Conservation (phyloP, 2,888 invertebrate genomes). For the Venusia cambrica region DNA sequence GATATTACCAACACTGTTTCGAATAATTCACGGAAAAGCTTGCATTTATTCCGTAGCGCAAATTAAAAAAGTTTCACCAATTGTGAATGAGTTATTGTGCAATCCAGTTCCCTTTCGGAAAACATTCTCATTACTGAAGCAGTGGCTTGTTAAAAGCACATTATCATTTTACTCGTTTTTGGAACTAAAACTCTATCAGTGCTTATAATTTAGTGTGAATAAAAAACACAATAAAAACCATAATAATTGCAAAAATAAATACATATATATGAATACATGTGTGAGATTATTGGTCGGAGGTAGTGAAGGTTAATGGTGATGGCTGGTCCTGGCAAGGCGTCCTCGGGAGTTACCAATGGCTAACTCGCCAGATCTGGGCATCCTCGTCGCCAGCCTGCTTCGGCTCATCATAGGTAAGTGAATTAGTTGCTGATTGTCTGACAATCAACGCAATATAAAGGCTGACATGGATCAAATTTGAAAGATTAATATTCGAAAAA, state of each 20-base stretch:
- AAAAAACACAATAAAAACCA: no score
- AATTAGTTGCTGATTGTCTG: no score
- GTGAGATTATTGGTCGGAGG: constrained; percentile 31
- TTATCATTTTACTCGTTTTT: constrained; percentile 20
- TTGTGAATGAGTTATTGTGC: constrained; percentile 76
- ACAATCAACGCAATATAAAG: no score
- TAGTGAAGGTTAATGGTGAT: constrained; percentile 53
- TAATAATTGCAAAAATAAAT: constrained; percentile 2
- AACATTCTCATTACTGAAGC: constrained; percentile 38
- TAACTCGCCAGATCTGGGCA: constrained; percentile 81
- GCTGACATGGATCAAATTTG: no score
- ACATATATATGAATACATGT: constrained; percentile 18
- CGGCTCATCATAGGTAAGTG: constrained; percentile 84
- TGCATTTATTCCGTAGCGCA: constrained; percentile 68
- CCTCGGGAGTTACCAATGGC: constrained; percentile 76
- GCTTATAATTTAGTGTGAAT: no score
- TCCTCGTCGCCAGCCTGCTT: constrained; percentile 81
- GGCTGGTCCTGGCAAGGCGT: constrained; percentile 55
- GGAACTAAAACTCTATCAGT: no score
- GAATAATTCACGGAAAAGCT: constrained; percentile 68
- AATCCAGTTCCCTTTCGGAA: constrained; percentile 53
- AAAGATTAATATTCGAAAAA: no score
- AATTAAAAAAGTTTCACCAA: constrained; percentile 78
- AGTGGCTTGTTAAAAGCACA: constrained; percentile 19
- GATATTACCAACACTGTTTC: constrained; percentile 51